These are phyloP conservation scores for Pimpla rufipes DNA, from an alignment of 2,888 invertebrate species.

Conservation along the genomic window DNA sequence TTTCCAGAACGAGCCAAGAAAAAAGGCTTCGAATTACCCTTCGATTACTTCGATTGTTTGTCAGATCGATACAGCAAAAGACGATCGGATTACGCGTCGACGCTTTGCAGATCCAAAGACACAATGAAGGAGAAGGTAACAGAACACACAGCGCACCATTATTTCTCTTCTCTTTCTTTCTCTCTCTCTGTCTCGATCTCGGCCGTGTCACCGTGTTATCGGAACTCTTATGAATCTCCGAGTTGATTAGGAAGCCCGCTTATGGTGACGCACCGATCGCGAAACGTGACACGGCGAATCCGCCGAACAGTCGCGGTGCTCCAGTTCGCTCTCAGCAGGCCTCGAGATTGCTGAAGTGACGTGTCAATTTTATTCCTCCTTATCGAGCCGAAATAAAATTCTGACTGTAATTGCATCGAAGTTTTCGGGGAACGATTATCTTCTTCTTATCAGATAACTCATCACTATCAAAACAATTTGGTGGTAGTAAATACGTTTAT, in stretches of 20 bases:
- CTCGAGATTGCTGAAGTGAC: conserved; percentile 28
- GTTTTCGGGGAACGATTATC: neutral
- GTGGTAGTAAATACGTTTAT: no score
- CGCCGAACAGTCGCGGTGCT: conserved; percentile 19
- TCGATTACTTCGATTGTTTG: neutral
- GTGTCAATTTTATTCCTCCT: conserved; percentile 19
- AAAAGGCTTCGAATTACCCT: neutral
- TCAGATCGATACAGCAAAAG: conserved; percentile 29
- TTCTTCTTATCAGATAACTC: neutral
- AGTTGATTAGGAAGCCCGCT: conserved; percentile 40
- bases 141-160: no score
- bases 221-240: conserved; percentile 38
- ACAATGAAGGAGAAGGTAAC: neutral
- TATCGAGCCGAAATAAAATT: no score
- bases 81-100: conserved; percentile 32
- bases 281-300: conserved; percentile 40
- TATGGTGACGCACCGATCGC: conserved; percentile 52
- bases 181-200: neutral
- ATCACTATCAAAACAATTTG: no score
- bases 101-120: no score
- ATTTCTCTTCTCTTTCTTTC: neutral
- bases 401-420: neutral
- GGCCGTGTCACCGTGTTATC: neutral
- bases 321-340: conserved; percentile 36
- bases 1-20: no score